phyloP scores from a whole-genome alignment of 1,140 invertebrate species.

The Drosophila willistoni region DNA sequence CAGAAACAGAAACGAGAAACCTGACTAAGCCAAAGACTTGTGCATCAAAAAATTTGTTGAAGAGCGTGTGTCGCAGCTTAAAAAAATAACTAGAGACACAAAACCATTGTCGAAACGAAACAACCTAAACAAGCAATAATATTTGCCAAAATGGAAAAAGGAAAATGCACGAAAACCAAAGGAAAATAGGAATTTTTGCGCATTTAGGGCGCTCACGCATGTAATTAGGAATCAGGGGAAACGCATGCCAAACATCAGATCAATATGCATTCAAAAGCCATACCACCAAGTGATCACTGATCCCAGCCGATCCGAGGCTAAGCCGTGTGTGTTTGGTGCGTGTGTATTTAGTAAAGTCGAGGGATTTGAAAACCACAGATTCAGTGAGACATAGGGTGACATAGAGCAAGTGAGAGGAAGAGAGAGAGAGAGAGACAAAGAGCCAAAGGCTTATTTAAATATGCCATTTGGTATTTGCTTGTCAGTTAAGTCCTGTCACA shows the following conservation, averaged over 20 bases:
- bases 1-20: constrained; percentile 34
- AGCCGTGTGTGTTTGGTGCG: constrained; percentile 43
- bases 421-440: constrained; percentile 28
- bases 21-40: constrained; percentile 42
- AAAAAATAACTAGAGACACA: constrained; percentile 30
- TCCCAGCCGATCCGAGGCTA: constrained; percentile 13
- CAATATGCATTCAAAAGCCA: constrained; percentile 5
- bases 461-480: constrained; percentile 23
- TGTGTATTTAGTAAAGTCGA: constrained; percentile 62
- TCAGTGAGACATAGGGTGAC: neutral
- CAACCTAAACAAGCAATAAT: constrained; percentile 59
- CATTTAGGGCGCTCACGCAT: constrained; percentile 67
- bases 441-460: constrained; percentile 60
- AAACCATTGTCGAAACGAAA: constrained; percentile 37
- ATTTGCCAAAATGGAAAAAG: constrained; percentile 34
- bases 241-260: constrained; percentile 12
- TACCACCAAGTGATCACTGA: neutral
- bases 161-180: neutral
- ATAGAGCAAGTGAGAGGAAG: constrained; percentile 4
- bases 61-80: constrained; percentile 60
- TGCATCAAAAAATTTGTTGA: constrained; percentile 3
- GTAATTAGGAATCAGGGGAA: constrained; percentile 55
- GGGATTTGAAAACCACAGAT: constrained; percentile 49
- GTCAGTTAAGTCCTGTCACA: constrained; percentile 58
- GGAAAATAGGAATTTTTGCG: constrained; percentile 38